These are phyloP conservation scores for Melanotaenia duboulayi DNA, from an alignment of 2,113 vertebrate genomes.

Conservation along the genomic window DNA sequence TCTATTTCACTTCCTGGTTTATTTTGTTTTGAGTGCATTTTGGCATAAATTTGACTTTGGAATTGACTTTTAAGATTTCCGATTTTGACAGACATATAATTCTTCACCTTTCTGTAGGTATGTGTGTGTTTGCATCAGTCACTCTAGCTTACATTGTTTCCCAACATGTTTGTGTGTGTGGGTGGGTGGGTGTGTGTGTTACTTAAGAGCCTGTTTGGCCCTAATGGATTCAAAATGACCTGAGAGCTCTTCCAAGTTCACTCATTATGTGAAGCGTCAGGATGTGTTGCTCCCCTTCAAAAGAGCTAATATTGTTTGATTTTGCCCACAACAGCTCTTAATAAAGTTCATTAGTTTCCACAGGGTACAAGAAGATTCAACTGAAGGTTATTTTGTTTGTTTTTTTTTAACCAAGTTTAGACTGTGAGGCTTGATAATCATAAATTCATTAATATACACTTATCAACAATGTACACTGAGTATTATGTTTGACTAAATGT, in stretches of 20 bases:
- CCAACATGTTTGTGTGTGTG: neutral
- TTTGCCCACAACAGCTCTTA: constrained; percentile 14
- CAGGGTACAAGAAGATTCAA: neutral
- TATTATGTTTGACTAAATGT: too few relatives aligned
- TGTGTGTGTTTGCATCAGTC: neutral
- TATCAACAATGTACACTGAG: neutral
- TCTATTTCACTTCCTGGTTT: constrained; percentile 26
- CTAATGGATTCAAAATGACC: constrained; percentile 48
- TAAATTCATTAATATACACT: neutral
- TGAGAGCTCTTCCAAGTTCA: constrained; percentile 26
- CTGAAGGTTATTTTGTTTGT: neutral
- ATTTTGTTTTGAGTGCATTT: constrained; percentile 31
- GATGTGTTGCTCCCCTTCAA: constrained; percentile 25
- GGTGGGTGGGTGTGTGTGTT: constrained; percentile 11
- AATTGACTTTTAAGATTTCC: constrained; percentile 41
- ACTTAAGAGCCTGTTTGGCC: constrained; percentile 9
- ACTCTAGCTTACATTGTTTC: neutral
- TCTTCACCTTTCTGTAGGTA: neutral
- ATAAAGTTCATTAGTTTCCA: constrained; percentile 21
- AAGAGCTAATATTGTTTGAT: constrained; percentile 31
- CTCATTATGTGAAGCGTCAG: constrained; percentile 40
- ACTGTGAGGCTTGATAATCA: neutral
- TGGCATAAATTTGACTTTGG: constrained; percentile 34
- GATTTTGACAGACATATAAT: neutral
- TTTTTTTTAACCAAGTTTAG: neutral